Evolutionary conservation across 2,888 invertebrate species (phyloP), one percentile per base, ranked within the genome.

Genomic region (Caenorhabditis panamensis): DNA sequence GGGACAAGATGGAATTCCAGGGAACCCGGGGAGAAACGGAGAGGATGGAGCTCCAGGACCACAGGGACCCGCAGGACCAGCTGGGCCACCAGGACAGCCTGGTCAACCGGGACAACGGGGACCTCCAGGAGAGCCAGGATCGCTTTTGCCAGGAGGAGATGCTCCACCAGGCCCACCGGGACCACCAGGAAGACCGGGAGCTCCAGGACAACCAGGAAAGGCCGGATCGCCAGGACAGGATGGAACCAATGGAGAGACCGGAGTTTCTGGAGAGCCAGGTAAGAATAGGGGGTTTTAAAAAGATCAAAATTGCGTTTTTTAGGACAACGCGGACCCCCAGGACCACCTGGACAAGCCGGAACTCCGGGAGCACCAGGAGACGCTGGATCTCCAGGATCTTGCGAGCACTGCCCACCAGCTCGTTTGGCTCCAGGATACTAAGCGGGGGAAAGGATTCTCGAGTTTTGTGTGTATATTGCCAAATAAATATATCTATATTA

Each of bases 331-430:
- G 88, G 89, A 78, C 88, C 89, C 28, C 87, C 86, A 41, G 89
- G 88, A 78, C 86, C 88, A 58, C 85, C 88, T n/a, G 89, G 89
- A 79, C 78, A 82, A 28, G 84, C 84, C 11, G 88, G 88, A 82
- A 83, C 82, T 18, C 83, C 85, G 47, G 87, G 87, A 79, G 71
- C 66, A 16, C 54, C 81, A 47, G 86, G 86, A 84, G 84, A 83
- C 16, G 76, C 83, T 22, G 88, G 88, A 53, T 82, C 85, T 5
- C 84, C 86, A 54, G 88, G 88, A 79, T 69, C 82, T 22, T 88
- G 88, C 84, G 87, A 87, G 58, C 88, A 88, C 73, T 88, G 88
- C 69, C 86, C 88, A 53, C 87, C 87, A 54, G 86, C 88, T 53
- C 84, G 87, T 64, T 82, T 87, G 41, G 88, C 87, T 11, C 87